Evolutionary conservation across 2,113 vertebrate species (phyloP).

Genomic region (Takifugu flavidus): DNA sequence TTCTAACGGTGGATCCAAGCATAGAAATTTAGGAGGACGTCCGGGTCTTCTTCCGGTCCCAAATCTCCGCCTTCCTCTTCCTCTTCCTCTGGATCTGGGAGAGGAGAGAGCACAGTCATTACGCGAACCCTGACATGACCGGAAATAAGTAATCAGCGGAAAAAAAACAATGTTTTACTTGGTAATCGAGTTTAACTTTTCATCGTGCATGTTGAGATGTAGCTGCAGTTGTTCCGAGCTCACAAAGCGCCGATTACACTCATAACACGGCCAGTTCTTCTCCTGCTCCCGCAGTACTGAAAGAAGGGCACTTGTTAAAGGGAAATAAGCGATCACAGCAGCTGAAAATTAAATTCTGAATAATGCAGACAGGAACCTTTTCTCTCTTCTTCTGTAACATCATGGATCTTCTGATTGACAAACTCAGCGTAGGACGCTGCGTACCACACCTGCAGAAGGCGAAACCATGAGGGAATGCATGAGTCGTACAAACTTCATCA

Average conservation of each 20-base stretch:
- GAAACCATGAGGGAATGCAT: neutral
- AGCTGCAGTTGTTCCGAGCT: constrained; percentile 97
- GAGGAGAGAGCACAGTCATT: neutral
- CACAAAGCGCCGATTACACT: constrained; percentile 93
- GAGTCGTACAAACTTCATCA: neutral
- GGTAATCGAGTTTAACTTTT: constrained; percentile 88
- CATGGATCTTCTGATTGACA: constrained; percentile 92
- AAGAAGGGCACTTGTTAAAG: neutral
- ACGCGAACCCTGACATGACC: neutral
- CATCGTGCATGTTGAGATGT: constrained; percentile 96
- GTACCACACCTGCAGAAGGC: constrained; percentile 89
- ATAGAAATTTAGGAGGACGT: constrained; percentile 91
- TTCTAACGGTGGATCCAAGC: constrained; percentile 81
- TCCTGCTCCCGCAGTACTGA: constrained; percentile 87
- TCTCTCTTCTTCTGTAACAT: constrained; percentile 93
- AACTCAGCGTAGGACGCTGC: constrained; percentile 95
- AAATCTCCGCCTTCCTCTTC: constrained; percentile 88
- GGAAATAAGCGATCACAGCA: neutral
- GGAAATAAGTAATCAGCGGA: neutral
- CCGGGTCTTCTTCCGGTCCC: constrained; percentile 88
- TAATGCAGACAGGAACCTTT: constrained; percentile 76
- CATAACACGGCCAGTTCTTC: constrained; percentile 97
- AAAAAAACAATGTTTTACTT: constrained; percentile 69
- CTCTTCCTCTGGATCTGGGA: constrained; percentile 86
- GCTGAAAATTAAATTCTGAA: too few relatives aligned